Percentiles rank a stretch among this genome's conserved stretches.
These are phyloP conservation scores for Conomelus anceps DNA, from an alignment of 2,888 invertebrate genomes.

Conservation along the genomic window DNA sequence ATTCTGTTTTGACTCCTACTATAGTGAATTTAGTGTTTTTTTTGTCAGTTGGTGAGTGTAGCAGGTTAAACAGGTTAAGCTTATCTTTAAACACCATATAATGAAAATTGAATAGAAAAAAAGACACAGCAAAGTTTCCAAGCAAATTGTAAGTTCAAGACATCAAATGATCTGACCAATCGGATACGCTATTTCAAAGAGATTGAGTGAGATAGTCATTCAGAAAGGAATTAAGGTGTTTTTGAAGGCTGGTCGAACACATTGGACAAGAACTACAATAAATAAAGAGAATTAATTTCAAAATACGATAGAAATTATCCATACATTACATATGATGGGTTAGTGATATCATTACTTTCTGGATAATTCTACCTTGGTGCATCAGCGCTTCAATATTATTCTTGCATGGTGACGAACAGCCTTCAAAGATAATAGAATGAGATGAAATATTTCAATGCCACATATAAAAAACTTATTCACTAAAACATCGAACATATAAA, in stretches of 20 bases:
- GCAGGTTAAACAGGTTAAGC: too few relatives aligned
- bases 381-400: conserved; percentile 9
- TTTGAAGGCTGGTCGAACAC: not conserved
- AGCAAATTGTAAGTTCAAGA: conserved; percentile 8
- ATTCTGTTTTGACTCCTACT: too few relatives aligned
- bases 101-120: not conserved
- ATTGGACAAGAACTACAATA: not conserved
- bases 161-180: not conserved
- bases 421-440: conserved; percentile 19
- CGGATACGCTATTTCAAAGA: not conserved
- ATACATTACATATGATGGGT: not conserved
- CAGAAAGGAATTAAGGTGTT: not conserved
- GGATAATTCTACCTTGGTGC: not conserved
- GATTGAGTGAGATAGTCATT: not conserved
- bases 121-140: conserved; percentile 24
- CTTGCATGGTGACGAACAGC: conserved; percentile 23
- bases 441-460: not conserved
- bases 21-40: too few relatives aligned
- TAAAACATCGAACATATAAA: not conserved
- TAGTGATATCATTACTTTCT: not conserved
- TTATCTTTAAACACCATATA: not conserved
- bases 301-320: not conserved
- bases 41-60: too few relatives aligned
- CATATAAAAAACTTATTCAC: not conserved
- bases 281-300: not conserved